These are phyloP conservation scores for Hippotragus niger DNA, from an alignment of 2,113 vertebrate species.

Conservation along the genomic window DNA sequence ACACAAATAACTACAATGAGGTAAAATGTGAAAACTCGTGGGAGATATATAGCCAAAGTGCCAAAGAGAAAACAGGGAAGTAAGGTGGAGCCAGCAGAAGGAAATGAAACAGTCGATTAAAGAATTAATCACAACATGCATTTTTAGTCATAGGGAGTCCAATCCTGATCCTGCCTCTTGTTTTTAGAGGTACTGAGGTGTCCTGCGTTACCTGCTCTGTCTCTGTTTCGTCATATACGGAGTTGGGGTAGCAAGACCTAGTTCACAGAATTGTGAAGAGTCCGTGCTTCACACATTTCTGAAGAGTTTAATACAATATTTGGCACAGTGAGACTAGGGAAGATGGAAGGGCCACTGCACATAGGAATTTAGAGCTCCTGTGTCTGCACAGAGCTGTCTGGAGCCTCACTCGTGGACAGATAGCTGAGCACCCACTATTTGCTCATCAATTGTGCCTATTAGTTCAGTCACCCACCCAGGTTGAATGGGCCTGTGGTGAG, in stretches of 20 bases:
- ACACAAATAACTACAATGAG: background rate
- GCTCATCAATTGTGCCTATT: background rate
- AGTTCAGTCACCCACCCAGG: background rate
- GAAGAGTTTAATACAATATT: background rate
- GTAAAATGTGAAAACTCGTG: background rate
- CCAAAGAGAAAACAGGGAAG: conserved; percentile 28
- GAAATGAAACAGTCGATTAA: background rate
- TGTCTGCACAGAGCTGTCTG: background rate
- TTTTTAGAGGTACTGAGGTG: background rate
- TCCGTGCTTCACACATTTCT: background rate
- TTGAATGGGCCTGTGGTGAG: background rate
- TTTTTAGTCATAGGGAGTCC: background rate
- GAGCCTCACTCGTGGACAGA: background rate
- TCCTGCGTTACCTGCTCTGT: background rate
- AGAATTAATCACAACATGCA: background rate
- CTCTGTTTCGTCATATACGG: background rate
- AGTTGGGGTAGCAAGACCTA: background rate
- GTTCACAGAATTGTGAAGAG: background rate
- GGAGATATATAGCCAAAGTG: background rate
- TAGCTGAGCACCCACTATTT: background rate
- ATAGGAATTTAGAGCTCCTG: background rate
- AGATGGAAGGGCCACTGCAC: background rate
- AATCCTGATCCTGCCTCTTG: background rate
- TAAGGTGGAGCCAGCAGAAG: background rate
- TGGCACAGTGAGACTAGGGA: background rate